Percentiles rank a stretch among this genome's conserved stretches.
phyloP scores from a whole-genome alignment of 2,888 invertebrate species.

The Tenthredo amoena region DNA sequence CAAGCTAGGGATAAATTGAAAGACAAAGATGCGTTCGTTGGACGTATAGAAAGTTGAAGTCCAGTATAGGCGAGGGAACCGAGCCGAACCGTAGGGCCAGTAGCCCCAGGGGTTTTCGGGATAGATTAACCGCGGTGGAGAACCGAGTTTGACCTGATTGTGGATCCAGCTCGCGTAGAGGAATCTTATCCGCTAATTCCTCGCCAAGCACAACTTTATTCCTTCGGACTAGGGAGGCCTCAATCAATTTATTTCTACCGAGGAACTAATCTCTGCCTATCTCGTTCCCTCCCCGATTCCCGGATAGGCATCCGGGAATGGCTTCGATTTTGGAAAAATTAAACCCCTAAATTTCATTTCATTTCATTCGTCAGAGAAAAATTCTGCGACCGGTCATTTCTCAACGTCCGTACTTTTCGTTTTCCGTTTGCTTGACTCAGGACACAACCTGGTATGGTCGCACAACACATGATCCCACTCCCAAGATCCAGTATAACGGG shows the following conservation, averaged over 20 bases:
- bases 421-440: not conserved
- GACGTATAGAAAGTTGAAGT: constrained; percentile 44
- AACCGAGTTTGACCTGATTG: constrained; percentile 66
- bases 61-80: not conserved
- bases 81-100: not conserved
- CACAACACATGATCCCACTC: not conserved
- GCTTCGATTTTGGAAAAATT: not conserved
- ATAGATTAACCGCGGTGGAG: constrained; percentile 67
- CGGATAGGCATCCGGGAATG: not conserved
- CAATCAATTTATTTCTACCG: constrained; percentile 26
- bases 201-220: constrained; percentile 34
- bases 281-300: not conserved
- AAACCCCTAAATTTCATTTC: not conserved
- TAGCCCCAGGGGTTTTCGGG: constrained; percentile 62
- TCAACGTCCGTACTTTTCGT: not conserved
- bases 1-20: constrained; percentile 51
- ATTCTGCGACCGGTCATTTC: not conserved
- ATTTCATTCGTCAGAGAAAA: not conserved
- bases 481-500: not conserved
- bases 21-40: constrained; percentile 52
- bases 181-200: constrained; percentile 73
- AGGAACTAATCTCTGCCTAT: not conserved
- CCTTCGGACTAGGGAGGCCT: not conserved
- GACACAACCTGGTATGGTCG: not conserved
- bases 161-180: constrained; percentile 62